phyloP scores from a whole-genome alignment of 2,113 vertebrate species.

The Tympanuchus pallidicinctus region DNA sequence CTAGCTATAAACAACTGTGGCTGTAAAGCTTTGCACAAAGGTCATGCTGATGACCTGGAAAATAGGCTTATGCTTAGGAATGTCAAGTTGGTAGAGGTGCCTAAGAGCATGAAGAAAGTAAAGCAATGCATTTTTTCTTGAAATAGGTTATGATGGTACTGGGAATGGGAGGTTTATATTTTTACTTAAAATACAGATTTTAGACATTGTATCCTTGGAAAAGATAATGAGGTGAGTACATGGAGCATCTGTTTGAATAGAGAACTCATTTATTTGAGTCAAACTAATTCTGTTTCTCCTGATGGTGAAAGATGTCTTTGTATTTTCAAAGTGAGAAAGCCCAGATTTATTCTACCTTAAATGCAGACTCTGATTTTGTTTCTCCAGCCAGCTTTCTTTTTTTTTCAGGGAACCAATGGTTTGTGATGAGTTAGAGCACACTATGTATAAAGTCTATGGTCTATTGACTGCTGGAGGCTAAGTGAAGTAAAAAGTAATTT shows the following conservation, averaged over 20 bases:
- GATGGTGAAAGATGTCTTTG: not conserved
- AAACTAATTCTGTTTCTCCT: not conserved
- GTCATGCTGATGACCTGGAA: constrained; percentile 27
- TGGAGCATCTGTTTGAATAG: not conserved
- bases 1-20: not conserved
- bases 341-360: not conserved
- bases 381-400: not conserved
- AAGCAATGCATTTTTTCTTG: constrained; percentile 10
- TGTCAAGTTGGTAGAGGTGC: constrained; percentile 16
- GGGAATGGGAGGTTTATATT: not conserved
- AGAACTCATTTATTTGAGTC: not conserved
- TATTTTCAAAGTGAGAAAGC: not conserved
- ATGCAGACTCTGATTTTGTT: not conserved
- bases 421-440: not conserved
- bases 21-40: constrained; percentile 12
- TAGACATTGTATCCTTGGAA: not conserved
- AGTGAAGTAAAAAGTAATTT: constrained; percentile 28
- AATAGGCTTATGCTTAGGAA: constrained; percentile 49
- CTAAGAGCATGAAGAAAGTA: not conserved
- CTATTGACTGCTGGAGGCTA: not conserved
- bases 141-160: not conserved
- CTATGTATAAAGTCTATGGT: not conserved
- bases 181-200: not conserved
- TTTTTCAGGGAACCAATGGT: not conserved
- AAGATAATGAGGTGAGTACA: not conserved